Conservation (phyloP, 2,888 invertebrate genomes). For the Stratiomys singularior region DNA sequence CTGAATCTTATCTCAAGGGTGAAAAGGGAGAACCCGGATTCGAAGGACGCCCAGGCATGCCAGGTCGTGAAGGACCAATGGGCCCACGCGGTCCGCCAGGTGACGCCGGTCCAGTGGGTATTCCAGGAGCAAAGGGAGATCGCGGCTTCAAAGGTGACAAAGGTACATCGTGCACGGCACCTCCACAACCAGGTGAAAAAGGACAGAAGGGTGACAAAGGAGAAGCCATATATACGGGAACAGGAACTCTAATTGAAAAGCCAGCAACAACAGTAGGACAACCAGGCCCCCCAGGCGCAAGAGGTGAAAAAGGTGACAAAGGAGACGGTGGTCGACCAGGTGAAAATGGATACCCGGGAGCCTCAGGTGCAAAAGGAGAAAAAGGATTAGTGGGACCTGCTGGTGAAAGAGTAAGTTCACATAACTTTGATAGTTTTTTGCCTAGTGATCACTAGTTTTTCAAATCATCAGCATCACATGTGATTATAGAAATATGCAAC, state of each 20-base stretch:
- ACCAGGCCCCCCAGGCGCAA: constrained; percentile 69
- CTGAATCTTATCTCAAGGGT: constrained; percentile 74
- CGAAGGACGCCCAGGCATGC: constrained; percentile 60
- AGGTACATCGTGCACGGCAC: constrained; percentile 70
- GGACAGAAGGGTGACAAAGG: constrained; percentile 75
- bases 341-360: constrained; percentile 76
- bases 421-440: too few species aligned
- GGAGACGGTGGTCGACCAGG: constrained; percentile 76
- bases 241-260: constrained; percentile 21
- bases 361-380: constrained; percentile 83
- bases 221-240: constrained; percentile 58
- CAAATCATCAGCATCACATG: too few species aligned
- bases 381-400: constrained; percentile 87
- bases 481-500: too few species aligned
- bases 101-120: constrained; percentile 61
- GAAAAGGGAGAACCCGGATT: constrained; percentile 82
- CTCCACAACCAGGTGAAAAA: constrained; percentile 66
- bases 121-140: constrained; percentile 79
- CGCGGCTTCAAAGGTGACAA: constrained; percentile 76
- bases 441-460: too few species aligned
- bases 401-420: constrained; percentile 76
- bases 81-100: constrained; percentile 84
- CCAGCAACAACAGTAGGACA: constrained; percentile 35
- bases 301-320: constrained; percentile 71
- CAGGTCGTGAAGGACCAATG: constrained; percentile 60